A percentile compares a stretch with the other conserved stretches of the same genome.
Conservation (phyloP, 2,113 vertebrate species). For the Otocyon megalotis region DNA sequence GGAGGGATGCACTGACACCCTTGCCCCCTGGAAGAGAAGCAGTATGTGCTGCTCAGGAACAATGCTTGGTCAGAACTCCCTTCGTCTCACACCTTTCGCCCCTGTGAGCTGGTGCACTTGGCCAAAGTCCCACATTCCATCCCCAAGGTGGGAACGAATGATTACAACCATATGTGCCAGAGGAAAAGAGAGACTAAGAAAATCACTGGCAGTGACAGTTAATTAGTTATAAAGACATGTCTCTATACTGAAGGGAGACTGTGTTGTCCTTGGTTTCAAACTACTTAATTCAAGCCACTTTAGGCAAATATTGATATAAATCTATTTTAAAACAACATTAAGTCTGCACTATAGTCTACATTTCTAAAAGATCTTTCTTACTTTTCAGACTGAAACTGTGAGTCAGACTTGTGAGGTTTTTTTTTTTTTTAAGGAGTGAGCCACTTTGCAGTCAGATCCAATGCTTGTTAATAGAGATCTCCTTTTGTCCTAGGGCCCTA, state of each 20-base stretch:
- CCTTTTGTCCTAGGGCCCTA: conserved; percentile 8
- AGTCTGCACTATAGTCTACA: conserved; percentile 8
- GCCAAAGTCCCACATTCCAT: not conserved
- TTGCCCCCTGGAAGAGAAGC: not conserved
- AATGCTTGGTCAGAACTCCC: not conserved
- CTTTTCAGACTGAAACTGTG: conserved; percentile 57
- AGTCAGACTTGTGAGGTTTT: conserved; percentile 11
- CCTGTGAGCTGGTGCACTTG: not conserved
- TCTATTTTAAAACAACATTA: conserved; percentile 65
- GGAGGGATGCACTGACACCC: not conserved
- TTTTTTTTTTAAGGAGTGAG: conserved; percentile 20
- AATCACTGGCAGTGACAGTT: not conserved
- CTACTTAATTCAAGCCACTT: not conserved
- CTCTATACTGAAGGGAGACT: conserved; percentile 24
- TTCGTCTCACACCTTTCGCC: not conserved
- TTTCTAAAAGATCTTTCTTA: conserved; percentile 57
- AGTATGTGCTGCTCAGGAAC: fast-evolving
- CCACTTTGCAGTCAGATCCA: conserved; percentile 20
- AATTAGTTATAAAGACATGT: conserved; percentile 36
- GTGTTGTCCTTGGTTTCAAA: conserved; percentile 53
- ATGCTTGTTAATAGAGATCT: conserved; percentile 24
- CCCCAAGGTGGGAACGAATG: conserved; percentile 61
- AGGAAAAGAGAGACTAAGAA: conserved; percentile 24
- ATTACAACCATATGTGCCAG: conserved; percentile 33
- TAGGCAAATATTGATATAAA: conserved; percentile 55